Conservation (phyloP, 2,797 vertebrate species). For the Potorous gilbertii region DNA sequence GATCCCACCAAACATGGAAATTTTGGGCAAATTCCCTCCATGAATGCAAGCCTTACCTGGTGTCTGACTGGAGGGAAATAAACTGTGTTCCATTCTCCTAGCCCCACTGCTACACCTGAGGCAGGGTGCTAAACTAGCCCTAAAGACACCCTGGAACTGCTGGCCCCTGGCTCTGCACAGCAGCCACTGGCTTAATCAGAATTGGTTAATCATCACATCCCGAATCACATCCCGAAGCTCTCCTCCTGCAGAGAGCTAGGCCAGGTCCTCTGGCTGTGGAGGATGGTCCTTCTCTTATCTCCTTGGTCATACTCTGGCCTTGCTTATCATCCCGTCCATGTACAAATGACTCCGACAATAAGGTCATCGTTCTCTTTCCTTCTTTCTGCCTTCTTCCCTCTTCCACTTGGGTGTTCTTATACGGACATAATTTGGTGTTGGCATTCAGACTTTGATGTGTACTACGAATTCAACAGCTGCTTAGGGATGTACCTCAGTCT, state of each 20-base stretch:
- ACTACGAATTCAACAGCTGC: too few species aligned
- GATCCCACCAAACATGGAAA: constrained; percentile 56
- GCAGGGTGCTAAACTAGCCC: neutral
- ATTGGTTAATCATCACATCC: neutral
- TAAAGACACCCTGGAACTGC: constrained; percentile 29
- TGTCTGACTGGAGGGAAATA: constrained; percentile 66
- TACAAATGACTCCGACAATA: neutral
- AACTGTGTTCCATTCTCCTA: constrained; percentile 56
- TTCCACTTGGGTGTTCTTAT: too few species aligned
- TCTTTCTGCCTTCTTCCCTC: neutral
- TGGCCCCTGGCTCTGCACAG: neutral
- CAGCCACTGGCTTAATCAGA: neutral
- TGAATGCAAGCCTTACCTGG: constrained; percentile 41
- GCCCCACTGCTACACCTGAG: neutral
- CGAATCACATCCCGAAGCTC: neutral
- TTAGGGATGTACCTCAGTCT: neutral
- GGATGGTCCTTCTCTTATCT: neutral
- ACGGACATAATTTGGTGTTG: neutral
- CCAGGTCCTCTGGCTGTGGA: neutral
- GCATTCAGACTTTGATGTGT: neutral
- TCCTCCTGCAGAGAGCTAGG: neutral
- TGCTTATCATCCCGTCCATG: neutral
- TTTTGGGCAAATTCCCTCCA: constrained; percentile 61
- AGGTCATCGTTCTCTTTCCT: neutral
- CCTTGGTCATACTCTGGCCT: neutral